A percentile compares a stretch with the other conserved stretches of the same genome.
phyloP scores from a whole-genome alignment of 2,888 invertebrate genomes.

The Scrobipalpa costella region DNA sequence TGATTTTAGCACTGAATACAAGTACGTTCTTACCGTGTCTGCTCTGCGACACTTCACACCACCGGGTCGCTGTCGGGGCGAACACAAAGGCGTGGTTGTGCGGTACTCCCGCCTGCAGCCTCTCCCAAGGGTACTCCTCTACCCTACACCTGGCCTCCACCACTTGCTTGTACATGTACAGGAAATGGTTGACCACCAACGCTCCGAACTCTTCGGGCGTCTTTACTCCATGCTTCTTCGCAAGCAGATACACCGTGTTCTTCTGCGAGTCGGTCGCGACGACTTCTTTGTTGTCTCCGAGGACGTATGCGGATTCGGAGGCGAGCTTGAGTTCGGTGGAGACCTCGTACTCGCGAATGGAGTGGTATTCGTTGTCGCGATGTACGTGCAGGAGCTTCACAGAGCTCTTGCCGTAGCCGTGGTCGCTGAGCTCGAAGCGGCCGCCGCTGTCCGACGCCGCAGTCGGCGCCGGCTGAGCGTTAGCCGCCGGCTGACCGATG shows the following conservation, averaged over 20 bases:
- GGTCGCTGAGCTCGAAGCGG: slow-evolving; percentile 82
- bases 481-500: slow-evolving; percentile 29
- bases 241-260: slow-evolving; percentile 89
- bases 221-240: slow-evolving; percentile 88
- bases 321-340: slow-evolving; percentile 85
- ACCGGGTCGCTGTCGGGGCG: slow-evolving; percentile 84
- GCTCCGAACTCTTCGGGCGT: slow-evolving; percentile 89
- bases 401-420: slow-evolving; percentile 88
- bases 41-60: slow-evolving; percentile 84
- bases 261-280: slow-evolving; percentile 92
- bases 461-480: slow-evolving; percentile 49
- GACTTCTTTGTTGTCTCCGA: slow-evolving; percentile 89
- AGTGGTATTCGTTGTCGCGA: slow-evolving; percentile 84
- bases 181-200: slow-evolving; percentile 87
- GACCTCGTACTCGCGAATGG: slow-evolving; percentile 87
- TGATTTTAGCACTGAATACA: not conserved
- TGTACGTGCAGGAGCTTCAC: slow-evolving; percentile 87
- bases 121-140: slow-evolving; percentile 89
- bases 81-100: slow-evolving; percentile 91
- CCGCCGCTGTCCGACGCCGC: slow-evolving; percentile 72
- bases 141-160: slow-evolving; percentile 85
- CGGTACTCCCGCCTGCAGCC: slow-evolving; percentile 77
- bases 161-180: slow-evolving; percentile 88
- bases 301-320: slow-evolving; percentile 85
- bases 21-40: slow-evolving; percentile 82